Conservation (phyloP, 2,113 vertebrate genomes). For the Laticauda colubrina region DNA sequence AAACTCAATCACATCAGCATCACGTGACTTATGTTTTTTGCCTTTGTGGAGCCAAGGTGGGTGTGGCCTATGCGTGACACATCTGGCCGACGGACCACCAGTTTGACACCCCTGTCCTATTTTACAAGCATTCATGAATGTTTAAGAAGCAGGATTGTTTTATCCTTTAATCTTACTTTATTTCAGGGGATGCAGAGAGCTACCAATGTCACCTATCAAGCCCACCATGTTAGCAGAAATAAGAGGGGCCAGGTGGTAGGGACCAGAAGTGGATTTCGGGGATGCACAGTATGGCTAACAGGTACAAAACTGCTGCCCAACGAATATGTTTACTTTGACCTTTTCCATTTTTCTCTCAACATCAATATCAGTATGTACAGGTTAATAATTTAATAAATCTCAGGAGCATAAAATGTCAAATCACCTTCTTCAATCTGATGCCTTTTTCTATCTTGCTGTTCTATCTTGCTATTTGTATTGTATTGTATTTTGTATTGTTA, state of each 20-base stretch:
- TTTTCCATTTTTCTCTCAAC: not conserved
- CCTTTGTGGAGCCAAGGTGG: no score
- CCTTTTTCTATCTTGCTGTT: conserved; percentile 1
- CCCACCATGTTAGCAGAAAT: conserved; percentile 96
- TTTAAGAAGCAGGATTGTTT: not conserved
- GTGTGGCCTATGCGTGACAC: no score
- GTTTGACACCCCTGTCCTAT: not conserved
- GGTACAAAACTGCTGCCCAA: conserved; percentile 67
- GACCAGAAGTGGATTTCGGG: conserved; percentile 93
- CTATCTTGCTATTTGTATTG: not conserved
- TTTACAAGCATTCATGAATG: not conserved
- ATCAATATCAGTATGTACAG: not conserved
- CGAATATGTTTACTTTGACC: not conserved
- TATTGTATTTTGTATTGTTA: no score
- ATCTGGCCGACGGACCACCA: no score
- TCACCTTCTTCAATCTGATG: not conserved
- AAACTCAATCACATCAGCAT: no score
- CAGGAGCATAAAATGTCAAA: not conserved
- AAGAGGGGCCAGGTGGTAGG: conserved; percentile 97
- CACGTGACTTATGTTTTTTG: no score
- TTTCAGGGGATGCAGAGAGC: conserved; percentile 93
- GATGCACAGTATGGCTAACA: conserved; percentile 96
- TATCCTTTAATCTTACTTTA: not conserved
- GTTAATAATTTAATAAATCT: not conserved
- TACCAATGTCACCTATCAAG: conserved; percentile 98